A percentile compares a stretch with the other conserved stretches of the same genome.
phyloP scores from a whole-genome alignment of 23 tunicate species.

The Oikopleura vanhoeffeni region DNA sequence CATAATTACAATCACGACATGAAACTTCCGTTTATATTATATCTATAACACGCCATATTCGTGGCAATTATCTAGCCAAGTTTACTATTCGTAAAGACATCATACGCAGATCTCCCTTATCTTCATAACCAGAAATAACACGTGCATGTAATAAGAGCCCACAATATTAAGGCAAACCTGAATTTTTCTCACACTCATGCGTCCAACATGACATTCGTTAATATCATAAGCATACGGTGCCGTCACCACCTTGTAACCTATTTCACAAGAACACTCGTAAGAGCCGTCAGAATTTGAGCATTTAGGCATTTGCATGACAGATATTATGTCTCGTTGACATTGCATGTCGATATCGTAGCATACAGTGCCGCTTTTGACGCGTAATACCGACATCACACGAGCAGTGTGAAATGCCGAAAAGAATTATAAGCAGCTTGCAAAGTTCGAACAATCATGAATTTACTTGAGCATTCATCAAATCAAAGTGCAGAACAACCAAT shows the following conservation, averaged over 20 bases:
- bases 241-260: slow-evolving; percentile 1
- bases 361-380: neutral
- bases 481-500: neutral
- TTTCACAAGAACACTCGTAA: slow-evolving; percentile 13
- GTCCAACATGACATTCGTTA: neutral
- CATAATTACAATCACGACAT: neutral
- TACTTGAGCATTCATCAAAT: neutral
- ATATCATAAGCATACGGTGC: neutral
- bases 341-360: neutral
- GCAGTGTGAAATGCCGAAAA: neutral
- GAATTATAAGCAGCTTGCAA: neutral
- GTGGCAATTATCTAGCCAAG: neutral
- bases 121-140: slow-evolving; percentile 17
- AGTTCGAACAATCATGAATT: neutral
- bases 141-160: slow-evolving; percentile 15
- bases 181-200: neutral
- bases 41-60: neutral
- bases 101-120: neutral
- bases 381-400: neutral
- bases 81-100: neutral
- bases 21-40: neutral
- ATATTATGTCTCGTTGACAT: neutral
- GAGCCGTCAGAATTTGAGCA: slow-evolving; percentile 16
- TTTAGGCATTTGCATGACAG: slow-evolving; percentile 7
- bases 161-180: slow-evolving; percentile 11